Conservation (phyloP, 2,888 invertebrate species). For the Malacosoma neustria region DNA sequence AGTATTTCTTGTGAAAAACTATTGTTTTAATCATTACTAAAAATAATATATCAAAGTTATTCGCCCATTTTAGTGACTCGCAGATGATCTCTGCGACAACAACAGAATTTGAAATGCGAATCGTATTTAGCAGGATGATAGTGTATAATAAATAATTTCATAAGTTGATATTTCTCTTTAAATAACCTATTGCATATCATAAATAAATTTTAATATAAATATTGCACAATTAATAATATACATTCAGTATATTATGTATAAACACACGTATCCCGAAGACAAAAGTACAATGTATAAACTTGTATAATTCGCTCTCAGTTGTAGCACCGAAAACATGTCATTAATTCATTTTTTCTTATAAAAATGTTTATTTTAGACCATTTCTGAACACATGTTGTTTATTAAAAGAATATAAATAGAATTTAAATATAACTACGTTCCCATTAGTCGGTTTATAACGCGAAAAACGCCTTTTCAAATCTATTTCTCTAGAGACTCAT, state of each 20-base stretch:
- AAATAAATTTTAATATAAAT: neutral
- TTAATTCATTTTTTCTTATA: conserved; percentile 10
- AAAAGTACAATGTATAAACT: neutral
- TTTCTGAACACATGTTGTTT: conserved; percentile 58
- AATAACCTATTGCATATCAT: neutral
- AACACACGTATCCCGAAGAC: neutral
- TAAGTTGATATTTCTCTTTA: neutral
- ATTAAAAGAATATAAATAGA: conserved; percentile 19
- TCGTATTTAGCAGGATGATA: no score
- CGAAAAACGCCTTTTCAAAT: neutral
- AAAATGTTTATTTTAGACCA: conserved; percentile 45
- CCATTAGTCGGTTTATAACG: conserved; percentile 1
- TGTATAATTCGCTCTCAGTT: neutral
- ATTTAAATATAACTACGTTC: conserved; percentile 12
- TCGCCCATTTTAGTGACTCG: no score
- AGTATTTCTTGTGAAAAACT: no score
- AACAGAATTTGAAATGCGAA: no score
- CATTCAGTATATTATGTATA: neutral
- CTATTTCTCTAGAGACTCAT: no score
- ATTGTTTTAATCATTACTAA: no score
- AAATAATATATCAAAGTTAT: no score
- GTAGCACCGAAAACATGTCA: conserved; percentile 59
- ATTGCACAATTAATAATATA: neutral
- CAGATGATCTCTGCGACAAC: no score
- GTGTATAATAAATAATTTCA: neutral